Percentiles rank a stretch among this genome's conserved stretches.
Conservation (phyloP, 2,888 invertebrate species). For the Phaonia tiefii region DNA sequence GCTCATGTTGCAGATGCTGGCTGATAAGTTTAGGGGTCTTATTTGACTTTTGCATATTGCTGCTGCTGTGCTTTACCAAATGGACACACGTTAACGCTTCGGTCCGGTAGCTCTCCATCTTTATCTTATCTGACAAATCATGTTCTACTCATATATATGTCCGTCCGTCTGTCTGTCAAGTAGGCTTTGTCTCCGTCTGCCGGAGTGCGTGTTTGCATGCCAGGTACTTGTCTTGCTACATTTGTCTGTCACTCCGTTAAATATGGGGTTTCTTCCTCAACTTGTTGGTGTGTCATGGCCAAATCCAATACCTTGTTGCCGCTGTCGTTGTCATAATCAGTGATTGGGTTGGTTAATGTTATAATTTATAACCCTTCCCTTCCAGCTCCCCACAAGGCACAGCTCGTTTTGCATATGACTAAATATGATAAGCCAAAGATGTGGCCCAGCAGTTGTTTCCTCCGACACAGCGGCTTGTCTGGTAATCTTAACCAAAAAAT, state of each 20-base stretch:
- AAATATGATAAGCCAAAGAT: constrained; percentile 1
- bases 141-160: constrained; percentile 52
- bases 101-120: constrained; percentile 55
- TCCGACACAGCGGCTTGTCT: not conserved
- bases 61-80: not conserved
- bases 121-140: constrained; percentile 64
- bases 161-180: constrained; percentile 35
- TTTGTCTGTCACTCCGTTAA: not conserved
- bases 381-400: not conserved
- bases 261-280: constrained; percentile 24
- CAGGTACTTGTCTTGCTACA: not conserved
- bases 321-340: constrained; percentile 55
- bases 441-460: not conserved
- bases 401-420: constrained; percentile 21
- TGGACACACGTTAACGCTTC: constrained; percentile 19
- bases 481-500: not conserved
- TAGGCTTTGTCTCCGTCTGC: not conserved
- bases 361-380: constrained; percentile 31
- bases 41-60: constrained; percentile 19
- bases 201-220: not conserved
- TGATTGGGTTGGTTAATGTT: constrained; percentile 51
- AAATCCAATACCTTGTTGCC: constrained; percentile 29
- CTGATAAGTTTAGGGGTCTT: constrained; percentile 16
- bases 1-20: not conserved
- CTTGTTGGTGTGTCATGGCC: constrained; percentile 50